Percentiles rank a stretch among this genome's conserved stretches.
Evolutionary conservation across 2,888 invertebrate genomes (phyloP).

Genomic region (Drosophila neotestacea): DNA sequence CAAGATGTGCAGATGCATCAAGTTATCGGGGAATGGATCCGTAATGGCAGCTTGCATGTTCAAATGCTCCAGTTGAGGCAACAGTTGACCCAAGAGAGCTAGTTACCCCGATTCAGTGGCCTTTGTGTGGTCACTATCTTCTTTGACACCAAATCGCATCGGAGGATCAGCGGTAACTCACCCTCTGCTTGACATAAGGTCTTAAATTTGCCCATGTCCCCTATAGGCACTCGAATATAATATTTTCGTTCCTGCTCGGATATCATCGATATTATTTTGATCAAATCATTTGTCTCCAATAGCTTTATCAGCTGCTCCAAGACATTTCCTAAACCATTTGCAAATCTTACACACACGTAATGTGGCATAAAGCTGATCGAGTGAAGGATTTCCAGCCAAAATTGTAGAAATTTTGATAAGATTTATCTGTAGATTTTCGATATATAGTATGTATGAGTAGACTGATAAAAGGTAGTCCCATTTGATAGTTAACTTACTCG

Average conservation of each 20-base stretch:
- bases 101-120: neutral
- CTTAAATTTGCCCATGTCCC: constrained; percentile 3
- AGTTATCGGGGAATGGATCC: constrained; percentile 23
- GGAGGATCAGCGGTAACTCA: constrained; percentile 11
- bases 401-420: neutral
- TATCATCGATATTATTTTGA: neutral
- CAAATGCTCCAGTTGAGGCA: constrained; percentile 25
- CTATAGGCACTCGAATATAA: no score
- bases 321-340: neutral
- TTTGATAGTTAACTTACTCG: constrained; percentile 22
- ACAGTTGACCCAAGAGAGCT: constrained; percentile 17
- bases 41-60: constrained; percentile 1
- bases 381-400: neutral
- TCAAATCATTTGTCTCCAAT: constrained; percentile 28
- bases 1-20: constrained; percentile 6
- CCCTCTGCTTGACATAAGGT: neutral
- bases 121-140: neutral
- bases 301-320: constrained; percentile 16
- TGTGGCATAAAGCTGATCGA: constrained; percentile 13
- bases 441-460: no score
- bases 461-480: neutral
- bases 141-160: constrained; percentile 13
- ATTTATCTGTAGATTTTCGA: neutral
- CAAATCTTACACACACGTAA: constrained; percentile 34
- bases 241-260: constrained; percentile 13